Evolutionary conservation across 2,797 vertebrate species (phyloP).

Genomic region (Oryzias dopingdopingensis): DNA sequence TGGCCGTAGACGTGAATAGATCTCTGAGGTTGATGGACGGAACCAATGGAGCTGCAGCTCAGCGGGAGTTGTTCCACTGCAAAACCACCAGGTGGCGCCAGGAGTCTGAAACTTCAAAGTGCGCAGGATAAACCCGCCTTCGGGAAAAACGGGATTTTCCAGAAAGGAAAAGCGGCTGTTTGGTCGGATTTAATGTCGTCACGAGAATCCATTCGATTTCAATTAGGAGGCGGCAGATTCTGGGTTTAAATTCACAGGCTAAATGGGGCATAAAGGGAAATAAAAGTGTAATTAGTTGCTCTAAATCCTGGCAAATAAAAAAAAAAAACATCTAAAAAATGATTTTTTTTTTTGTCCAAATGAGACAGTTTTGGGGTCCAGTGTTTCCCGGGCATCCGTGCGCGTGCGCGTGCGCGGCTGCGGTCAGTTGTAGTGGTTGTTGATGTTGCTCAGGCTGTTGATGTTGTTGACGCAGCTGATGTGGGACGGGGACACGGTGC

Average conservation of each 20-base stretch:
- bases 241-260: no score
- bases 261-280: no score
- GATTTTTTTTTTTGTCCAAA: no score
- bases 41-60: background rate
- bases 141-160: background rate
- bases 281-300: no score
- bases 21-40: background rate
- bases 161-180: background rate
- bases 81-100: conserved; percentile 55
- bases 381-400: no score
- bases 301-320: no score
- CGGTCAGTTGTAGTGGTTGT: conserved; percentile 89
- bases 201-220: no score
- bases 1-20: background rate
- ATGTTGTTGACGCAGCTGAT: conserved; percentile 84
- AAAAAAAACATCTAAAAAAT: no score
- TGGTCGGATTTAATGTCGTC: no score
- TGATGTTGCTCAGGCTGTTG: conserved; percentile 87
- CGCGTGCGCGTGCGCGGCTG: no score
- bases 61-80: background rate
- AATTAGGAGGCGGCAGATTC: no score
- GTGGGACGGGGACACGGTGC: conserved; percentile 78
- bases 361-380: no score
- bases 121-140: background rate
- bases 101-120: background rate